Evolutionary conservation across 1,140 invertebrate species (phyloP).

Genomic region (Eumaeus atala): DNA sequence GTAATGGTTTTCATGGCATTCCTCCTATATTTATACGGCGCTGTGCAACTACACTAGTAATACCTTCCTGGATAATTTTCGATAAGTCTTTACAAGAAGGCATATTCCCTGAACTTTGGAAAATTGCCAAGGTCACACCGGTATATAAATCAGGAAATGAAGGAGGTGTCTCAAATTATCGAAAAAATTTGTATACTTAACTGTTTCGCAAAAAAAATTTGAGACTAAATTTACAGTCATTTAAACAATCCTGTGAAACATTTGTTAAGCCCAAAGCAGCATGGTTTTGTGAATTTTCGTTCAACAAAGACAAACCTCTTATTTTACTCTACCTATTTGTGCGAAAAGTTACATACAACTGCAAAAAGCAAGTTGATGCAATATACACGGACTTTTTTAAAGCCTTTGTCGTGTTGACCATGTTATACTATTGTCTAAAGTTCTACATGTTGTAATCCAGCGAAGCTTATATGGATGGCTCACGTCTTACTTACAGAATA

Average conservation of each 20-base stretch:
- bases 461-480: not conserved
- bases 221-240: not conserved
- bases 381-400: not conserved
- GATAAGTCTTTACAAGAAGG: too few species aligned
- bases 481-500: too few species aligned
- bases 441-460: not conserved
- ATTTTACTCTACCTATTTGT: conserved; percentile 5
- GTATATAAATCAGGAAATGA: conserved; percentile 6
- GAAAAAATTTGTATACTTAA: conserved; percentile 7
- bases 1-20: not conserved
- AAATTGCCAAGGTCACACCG: not conserved
- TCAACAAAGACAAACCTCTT: conserved; percentile 1
- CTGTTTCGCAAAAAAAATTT: conserved; percentile 1
- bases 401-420: too few species aligned
- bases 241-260: not conserved
- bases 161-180: not conserved
- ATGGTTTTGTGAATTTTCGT: not conserved
- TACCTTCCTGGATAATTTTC: not conserved
- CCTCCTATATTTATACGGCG: conserved; percentile 1
- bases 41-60: conserved; percentile 1
- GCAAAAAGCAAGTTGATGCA: not conserved
- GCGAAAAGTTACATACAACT: not conserved
- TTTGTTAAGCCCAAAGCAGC: too few species aligned
- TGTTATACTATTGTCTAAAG: too few species aligned
- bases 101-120: not conserved